Evolutionary conservation across 2,888 invertebrate species (phyloP), one percentile per base, ranked within the genome.

Genomic region (Pegoplata infirma): DNA sequence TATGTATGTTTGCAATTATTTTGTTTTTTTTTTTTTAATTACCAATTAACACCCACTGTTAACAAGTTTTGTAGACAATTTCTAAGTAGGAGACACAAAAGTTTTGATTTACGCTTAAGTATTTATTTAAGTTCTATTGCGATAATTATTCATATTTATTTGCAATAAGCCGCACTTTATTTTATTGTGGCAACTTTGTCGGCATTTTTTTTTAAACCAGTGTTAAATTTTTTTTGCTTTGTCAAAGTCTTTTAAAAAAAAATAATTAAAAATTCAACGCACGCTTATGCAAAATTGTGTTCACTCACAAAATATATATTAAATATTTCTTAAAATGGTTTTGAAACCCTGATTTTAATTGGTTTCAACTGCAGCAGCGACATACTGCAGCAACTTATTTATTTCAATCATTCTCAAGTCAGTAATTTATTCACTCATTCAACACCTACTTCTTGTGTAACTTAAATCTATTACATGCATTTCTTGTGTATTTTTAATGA

Each of bases 41-140:
- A 68, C 23, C 77, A 68, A 73, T 73, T 78, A 78, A 73, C 77
- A 78, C 77, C 77, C 73, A 73, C 77, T 19, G 61, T 40, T 64
- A 36, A 67, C 73, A 78, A 72, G 71, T 56, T 21, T 32, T 12
- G 66, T 36, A 64, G 44, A 32, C 58, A 49, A 32, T 14, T n/a
- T 19, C 36, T 23, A 53, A 55, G 44, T 58, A 17, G 36, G 6
- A 55, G 61, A 16, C 63, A 56, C 61, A 68, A 69, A 63, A 36
- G 32, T 59, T 71, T 32, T 44, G 5, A 8, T 14, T 55, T 56
- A 5, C 5, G 3, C 10, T 64, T 61, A 59, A 25, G 17, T 59
- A 25, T 49, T 5, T 5, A 6, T 28, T 47, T 59, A 36, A 16
- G 32, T 14, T 21, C 25, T 8, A 28, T 49, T 40, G 23, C 55